Base-by-base conservation (phyloP, 2,888 invertebrate species). In the Sphaerophoria rueppellii region DNA sequence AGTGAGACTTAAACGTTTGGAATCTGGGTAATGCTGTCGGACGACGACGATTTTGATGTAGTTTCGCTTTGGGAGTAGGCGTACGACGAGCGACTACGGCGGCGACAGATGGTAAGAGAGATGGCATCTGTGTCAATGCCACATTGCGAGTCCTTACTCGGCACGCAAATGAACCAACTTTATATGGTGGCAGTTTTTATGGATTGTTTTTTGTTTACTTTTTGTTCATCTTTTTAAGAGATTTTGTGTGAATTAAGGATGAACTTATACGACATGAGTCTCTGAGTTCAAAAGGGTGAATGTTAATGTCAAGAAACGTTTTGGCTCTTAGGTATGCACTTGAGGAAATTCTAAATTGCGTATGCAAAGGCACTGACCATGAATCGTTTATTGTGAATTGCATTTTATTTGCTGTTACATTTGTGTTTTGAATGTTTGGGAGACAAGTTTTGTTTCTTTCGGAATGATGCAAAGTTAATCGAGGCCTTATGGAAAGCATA, bases 281-380 rank as follows among this genome's bases (percentile, higher is more conserved):
- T 70, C 71, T 78, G 78, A 34, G 79, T 82, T 82, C 69, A 74
- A 78, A 78, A 61, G 70, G 78, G 78, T 79, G 79, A 24, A 83
- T 74, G 79, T 79, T 79, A 83, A 83, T 74, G 82, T 79, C 82
- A 83, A 79, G 82, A 82, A 54, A 37, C n/a, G n/a, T 60, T 46
- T 75, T 65, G 24, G n/a, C 46, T 24, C 24, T 52, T 12, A 16
- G 16, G 16, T 52, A 24, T 52, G 52, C 52, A 16, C 34, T 32
- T 65, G 50, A 55, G 32, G 67, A 57, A 57, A 60, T 12, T 32
- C 12, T 55, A 72, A 50, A 32, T 67, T 67, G 16, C 52, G 78
- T 73, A 57, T 82, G 57, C 52, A 12, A n/a, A 46, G 5, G 72
- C 73, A 55, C 11, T 82, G 73, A 46, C 77, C 73, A 46, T 82